phyloP scores from a whole-genome alignment of 1,140 invertebrate species.

The Ylistrum balloti region DNA sequence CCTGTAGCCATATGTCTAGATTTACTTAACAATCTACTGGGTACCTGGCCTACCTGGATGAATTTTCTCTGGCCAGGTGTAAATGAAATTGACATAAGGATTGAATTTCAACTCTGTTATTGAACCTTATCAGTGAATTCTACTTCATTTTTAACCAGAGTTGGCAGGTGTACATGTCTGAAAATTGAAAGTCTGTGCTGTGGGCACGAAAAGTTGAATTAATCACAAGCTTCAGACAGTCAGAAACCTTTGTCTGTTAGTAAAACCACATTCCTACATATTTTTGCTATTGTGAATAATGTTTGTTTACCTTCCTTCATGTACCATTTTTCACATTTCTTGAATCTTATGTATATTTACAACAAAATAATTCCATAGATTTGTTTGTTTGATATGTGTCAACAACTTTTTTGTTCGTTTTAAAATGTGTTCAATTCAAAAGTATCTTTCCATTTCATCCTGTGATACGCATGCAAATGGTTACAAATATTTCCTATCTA shows the following conservation, averaged over 20 bases:
- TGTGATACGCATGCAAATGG: too few relatives aligned
- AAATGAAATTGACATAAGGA: slow-evolving; percentile 20
- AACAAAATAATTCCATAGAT: too few relatives aligned
- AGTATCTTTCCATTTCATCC: too few relatives aligned
- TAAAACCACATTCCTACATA: neutral
- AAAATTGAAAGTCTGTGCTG: neutral
- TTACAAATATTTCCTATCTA: too few relatives aligned
- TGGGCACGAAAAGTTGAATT: neutral
- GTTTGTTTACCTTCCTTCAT: too few relatives aligned
- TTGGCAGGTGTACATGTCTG: neutral
- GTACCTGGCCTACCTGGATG: neutral
- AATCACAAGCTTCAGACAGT: neutral
- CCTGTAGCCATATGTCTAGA: neutral
- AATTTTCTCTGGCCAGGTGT: neutral
- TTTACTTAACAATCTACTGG: slow-evolving; percentile 9
- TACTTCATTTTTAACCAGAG: slow-evolving; percentile 22
- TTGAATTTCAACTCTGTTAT: slow-evolving; percentile 27
- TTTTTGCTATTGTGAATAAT: too few relatives aligned
- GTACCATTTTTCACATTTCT: too few relatives aligned
- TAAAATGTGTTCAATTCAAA: too few relatives aligned
- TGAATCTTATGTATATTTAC: too few relatives aligned
- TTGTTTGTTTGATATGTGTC: too few relatives aligned
- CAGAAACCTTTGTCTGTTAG: neutral
- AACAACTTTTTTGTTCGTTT: too few relatives aligned
- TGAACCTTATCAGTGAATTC: neutral